These are phyloP conservation scores for Bathybates hornii DNA, from an alignment of 2,113 vertebrate species.

Conservation along the genomic window DNA sequence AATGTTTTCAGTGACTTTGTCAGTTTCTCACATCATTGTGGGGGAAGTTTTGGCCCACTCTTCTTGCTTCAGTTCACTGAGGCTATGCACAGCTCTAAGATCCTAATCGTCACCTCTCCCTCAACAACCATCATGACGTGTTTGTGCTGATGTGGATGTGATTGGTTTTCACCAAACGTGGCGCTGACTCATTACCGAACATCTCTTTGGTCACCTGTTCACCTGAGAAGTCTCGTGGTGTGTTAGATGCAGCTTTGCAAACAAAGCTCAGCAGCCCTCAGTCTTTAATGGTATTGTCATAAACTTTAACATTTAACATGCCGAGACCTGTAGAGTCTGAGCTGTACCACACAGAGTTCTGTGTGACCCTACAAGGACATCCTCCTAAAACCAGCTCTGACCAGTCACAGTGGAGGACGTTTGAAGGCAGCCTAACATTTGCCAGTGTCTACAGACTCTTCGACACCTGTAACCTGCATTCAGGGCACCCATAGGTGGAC, in stretches of 20 bases:
- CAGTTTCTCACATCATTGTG: not conserved
- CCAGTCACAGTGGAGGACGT: not conserved
- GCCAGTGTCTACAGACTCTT: not conserved
- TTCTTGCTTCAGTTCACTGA: not conserved
- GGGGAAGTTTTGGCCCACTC: fast-evolving
- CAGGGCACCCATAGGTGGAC: not conserved
- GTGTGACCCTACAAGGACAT: not conserved
- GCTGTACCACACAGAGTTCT: not conserved
- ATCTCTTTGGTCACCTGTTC: not conserved
- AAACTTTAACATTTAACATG: not conserved
- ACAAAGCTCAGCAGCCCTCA: not conserved
- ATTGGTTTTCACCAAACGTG: not conserved
- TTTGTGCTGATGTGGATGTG: not conserved
- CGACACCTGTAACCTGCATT: not conserved
- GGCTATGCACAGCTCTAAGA: fast-evolving
- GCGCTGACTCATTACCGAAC: not conserved
- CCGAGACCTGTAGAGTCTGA: not conserved
- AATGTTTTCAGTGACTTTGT: not conserved
- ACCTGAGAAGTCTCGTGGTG: not conserved
- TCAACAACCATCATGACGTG: too few species aligned
- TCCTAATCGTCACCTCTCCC: not conserved
- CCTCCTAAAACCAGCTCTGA: fast-evolving
- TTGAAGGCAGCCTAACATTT: not conserved
- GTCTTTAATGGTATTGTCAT: not conserved
- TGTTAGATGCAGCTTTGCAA: not conserved